A percentile compares a stretch with the other conserved stretches of the same genome.
Evolutionary conservation across 1,140 invertebrate species (phyloP).

Genomic region (Cydia pomonella): DNA sequence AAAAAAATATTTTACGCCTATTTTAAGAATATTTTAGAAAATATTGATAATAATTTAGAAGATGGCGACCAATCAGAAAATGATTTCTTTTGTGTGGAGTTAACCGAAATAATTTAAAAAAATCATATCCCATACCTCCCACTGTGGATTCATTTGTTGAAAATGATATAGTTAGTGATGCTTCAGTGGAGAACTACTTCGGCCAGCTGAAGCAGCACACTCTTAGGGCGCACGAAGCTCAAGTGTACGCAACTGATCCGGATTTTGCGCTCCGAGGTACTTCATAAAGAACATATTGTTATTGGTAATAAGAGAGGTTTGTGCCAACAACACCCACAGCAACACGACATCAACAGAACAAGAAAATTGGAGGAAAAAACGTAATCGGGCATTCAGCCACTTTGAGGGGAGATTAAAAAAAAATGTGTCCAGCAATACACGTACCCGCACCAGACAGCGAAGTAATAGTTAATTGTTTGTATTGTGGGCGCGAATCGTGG

Average conservation of each 20-base stretch:
- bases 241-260: not conserved
- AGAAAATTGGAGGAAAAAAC: constrained; percentile 11
- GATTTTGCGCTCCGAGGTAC: not conserved
- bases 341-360: no score
- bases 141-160: constrained; percentile 4
- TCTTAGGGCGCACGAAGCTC: not conserved
- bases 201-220: constrained; percentile 12
- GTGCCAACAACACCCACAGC: not conserved
- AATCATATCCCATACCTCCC: constrained; percentile 5
- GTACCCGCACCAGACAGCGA: not conserved
- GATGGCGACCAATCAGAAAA: not conserved
- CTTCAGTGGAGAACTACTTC: constrained; percentile 16
- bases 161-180: not conserved
- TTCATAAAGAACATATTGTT: not conserved
- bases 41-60: not conserved
- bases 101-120: not conserved
- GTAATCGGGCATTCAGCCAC: constrained; percentile 1
- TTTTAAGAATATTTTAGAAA: not conserved
- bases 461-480: not conserved
- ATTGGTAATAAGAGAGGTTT: not conserved
- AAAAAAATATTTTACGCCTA: not conserved
- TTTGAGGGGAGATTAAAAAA: constrained; percentile 11
- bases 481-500: not conserved
- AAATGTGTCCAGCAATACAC: not conserved
- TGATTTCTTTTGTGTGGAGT: not conserved